phyloP scores from a whole-genome alignment of 1,140 invertebrate species.

The Dryas iulia region DNA sequence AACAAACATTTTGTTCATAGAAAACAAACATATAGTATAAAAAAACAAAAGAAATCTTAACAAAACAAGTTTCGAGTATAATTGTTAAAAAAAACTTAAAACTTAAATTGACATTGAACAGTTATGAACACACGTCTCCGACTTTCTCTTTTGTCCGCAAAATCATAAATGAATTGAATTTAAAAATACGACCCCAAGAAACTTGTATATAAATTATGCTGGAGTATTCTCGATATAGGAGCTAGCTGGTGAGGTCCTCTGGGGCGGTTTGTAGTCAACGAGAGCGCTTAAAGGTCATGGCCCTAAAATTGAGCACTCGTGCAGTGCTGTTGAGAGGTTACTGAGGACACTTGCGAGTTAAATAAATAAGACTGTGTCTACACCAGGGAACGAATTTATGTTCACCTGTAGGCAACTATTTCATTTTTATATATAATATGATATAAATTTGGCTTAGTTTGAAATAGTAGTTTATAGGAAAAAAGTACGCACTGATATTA shows the following conservation, averaged over 20 bases:
- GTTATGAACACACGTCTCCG: constrained; percentile 11
- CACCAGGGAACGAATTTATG: not conserved
- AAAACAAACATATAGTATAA: no score
- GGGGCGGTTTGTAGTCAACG: constrained; percentile 29
- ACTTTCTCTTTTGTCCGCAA: constrained; percentile 22
- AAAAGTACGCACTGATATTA: no score
- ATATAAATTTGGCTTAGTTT: no score
- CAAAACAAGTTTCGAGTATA: constrained; percentile 15
- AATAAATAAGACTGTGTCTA: constrained; percentile 14
- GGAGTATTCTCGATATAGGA: constrained; percentile 25
- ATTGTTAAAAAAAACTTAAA: constrained; percentile 25
- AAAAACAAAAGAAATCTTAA: not conserved
- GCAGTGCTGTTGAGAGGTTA: constrained; percentile 23
- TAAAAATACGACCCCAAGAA: constrained; percentile 14
- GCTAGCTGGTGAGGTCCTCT: constrained; percentile 22
- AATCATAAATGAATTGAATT: constrained; percentile 18
- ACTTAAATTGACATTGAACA: constrained; percentile 14
- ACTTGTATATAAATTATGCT: constrained; percentile 21
- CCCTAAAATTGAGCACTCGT: constrained; percentile 34
- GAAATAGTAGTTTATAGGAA: no score
- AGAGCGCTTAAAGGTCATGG: constrained; percentile 35
- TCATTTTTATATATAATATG: no score
- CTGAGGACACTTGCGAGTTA: constrained; percentile 18
- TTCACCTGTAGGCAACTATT: not conserved
- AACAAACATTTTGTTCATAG: no score